Evolutionary conservation across 2,888 invertebrate genomes (phyloP).

Genomic region (Cabera pusaria): DNA sequence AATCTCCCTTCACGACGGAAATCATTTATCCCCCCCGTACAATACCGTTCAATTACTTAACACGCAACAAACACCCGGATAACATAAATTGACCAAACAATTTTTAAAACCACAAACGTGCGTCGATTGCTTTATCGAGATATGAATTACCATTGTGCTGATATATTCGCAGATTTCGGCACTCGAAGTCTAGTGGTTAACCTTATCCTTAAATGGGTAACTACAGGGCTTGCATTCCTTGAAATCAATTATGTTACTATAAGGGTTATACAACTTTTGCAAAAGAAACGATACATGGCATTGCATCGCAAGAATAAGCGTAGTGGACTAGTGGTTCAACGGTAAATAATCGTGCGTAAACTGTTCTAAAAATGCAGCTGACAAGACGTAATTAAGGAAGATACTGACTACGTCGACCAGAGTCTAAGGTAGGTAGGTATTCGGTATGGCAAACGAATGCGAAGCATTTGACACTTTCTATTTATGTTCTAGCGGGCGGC

Average conservation of each 20-base stretch:
- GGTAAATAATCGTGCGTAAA: slow-evolving; percentile 33
- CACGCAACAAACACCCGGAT: slow-evolving; percentile 29
- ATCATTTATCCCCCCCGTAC: slow-evolving; percentile 46
- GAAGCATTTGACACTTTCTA: slow-evolving; percentile 74
- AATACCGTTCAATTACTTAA: slow-evolving; percentile 36
- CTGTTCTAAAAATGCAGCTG: slow-evolving; percentile 34
- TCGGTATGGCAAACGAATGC: slow-evolving; percentile 54
- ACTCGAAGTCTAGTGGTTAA: slow-evolving; percentile 21
- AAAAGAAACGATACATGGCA: slow-evolving; percentile 12
- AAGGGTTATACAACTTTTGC: slow-evolving; percentile 23
- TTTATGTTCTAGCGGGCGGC: slow-evolving; percentile 59
- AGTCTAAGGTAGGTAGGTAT: slow-evolving; percentile 53
- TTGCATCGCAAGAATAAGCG: slow-evolving; percentile 5
- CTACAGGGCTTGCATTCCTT: slow-evolving; percentile 35
- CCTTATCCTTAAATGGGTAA: slow-evolving; percentile 39
- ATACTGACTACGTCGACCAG: slow-evolving; percentile 30
- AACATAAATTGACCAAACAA: slow-evolving; percentile 17
- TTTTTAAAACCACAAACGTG: slow-evolving; percentile 9
- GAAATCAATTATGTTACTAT: slow-evolving; percentile 29
- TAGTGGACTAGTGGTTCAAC: slow-evolving; percentile 17
- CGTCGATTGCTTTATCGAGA: background rate
- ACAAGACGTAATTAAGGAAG: slow-evolving; percentile 39
- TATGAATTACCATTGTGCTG: slow-evolving; percentile 7
- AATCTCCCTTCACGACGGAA: slow-evolving; percentile 54
- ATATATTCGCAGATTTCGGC: slow-evolving; percentile 16